Percentiles rank a stretch among this genome's conserved stretches.
Conservation (phyloP, 2,888 invertebrate genomes). For the Platycheirus rosarum region DNA sequence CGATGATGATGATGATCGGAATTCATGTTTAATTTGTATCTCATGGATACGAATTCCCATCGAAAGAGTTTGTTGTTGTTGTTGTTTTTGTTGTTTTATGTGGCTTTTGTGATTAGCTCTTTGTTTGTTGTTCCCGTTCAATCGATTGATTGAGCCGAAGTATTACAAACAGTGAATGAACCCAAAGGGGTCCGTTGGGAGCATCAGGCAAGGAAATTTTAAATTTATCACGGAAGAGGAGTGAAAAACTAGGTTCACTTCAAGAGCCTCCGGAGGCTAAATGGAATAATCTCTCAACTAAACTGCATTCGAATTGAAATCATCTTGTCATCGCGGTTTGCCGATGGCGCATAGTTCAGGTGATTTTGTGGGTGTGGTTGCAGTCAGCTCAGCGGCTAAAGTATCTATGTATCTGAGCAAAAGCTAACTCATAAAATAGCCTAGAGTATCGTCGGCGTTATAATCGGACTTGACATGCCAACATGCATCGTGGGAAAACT, state of each 20-base stretch:
- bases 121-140: slow-evolving; percentile 71
- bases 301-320: slow-evolving; percentile 19
- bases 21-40: slow-evolving; percentile 74
- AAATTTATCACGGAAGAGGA: slow-evolving; percentile 49
- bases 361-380: slow-evolving; percentile 35
- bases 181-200: slow-evolving; percentile 23
- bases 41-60: slow-evolving; percentile 74
- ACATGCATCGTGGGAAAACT: slow-evolving; percentile 35
- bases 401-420: not conserved
- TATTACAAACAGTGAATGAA: slow-evolving; percentile 45
- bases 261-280: not conserved
- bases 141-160: slow-evolving; percentile 67
- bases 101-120: slow-evolving; percentile 71
- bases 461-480: slow-evolving; percentile 19
- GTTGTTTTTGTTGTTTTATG: slow-evolving; percentile 25
- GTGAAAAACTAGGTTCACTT: slow-evolving; percentile 27
- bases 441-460: not conserved
- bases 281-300: not conserved
- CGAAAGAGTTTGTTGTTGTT: slow-evolving; percentile 65
- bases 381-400: slow-evolving; percentile 1
- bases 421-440: slow-evolving; percentile 16
- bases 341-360: not conserved
- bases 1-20: slow-evolving; percentile 66
- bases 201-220: slow-evolving; percentile 41
- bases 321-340: slow-evolving; percentile 32